phyloP scores from a whole-genome alignment of 2,113 vertebrate genomes.

The Coregonus clupeaformis region DNA sequence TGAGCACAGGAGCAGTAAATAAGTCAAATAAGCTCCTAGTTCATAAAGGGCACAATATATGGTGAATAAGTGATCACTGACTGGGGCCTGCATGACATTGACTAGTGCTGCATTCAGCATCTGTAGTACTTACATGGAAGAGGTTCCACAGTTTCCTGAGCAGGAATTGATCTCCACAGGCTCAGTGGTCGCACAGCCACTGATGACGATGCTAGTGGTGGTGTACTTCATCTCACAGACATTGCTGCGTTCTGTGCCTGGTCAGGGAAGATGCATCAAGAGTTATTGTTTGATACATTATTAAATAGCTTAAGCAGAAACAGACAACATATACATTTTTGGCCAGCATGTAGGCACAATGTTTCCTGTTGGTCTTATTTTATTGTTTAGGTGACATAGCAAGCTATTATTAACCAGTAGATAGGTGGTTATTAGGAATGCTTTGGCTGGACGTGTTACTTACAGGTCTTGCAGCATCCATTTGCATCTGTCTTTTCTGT shows the following conservation, averaged over 20 bases:
- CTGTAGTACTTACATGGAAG: conserved; percentile 78
- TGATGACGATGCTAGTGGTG: conserved; percentile 56
- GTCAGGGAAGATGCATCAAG: conserved; percentile 13
- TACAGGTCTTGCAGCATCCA: conserved; percentile 73
- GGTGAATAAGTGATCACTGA: no score
- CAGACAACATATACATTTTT: not conserved
- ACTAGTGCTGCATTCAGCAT: no score
- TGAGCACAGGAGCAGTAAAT: no score
- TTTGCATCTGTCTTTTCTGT: conserved; percentile 59
- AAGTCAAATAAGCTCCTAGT: no score
- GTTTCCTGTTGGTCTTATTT: not conserved
- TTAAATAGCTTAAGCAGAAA: not conserved
- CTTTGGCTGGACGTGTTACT: conserved; percentile 34
- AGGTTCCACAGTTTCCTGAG: conserved; percentile 77
- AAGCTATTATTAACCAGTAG: not conserved
- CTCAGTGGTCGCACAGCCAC: conserved; percentile 68
- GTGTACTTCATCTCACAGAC: conserved; percentile 67
- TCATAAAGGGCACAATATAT: no score
- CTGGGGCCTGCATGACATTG: no score
- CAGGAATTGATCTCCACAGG: conserved; percentile 78
- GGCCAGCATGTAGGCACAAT: no score
- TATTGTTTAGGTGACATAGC: not conserved
- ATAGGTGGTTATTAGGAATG: not conserved
- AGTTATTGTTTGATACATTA: not conserved
- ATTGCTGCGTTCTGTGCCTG: conserved; percentile 56